A percentile compares a stretch with the other conserved stretches of the same genome.
These are phyloP conservation scores for Melitaea cinxia DNA, from an alignment of 1,140 invertebrate genomes.

Conservation along the genomic window DNA sequence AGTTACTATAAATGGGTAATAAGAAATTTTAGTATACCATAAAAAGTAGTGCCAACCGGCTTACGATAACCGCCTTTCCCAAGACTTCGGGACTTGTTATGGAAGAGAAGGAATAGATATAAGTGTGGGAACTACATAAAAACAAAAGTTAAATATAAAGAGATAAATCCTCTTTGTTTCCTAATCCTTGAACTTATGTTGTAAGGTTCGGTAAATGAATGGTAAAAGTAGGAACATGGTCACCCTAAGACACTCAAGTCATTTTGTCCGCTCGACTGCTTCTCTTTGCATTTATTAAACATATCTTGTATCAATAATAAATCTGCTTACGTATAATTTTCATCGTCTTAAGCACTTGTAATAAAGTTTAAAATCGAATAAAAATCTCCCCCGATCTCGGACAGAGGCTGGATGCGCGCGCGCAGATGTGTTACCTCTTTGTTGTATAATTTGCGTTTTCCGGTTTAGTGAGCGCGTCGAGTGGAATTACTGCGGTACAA, in stretches of 20 bases:
- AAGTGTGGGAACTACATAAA: no score
- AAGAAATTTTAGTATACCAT: no score
- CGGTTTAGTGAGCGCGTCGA: conserved; percentile 75
- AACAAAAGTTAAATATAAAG: no score
- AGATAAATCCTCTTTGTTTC: no score
- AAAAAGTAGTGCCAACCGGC: no score
- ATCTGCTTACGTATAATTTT: conserved; percentile 48
- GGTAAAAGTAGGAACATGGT: conserved; percentile 31
- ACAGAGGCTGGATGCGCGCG: conserved; percentile 49
- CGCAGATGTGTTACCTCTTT: conserved; percentile 77
- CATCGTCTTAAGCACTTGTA: conserved; percentile 29
- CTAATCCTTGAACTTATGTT: not conserved
- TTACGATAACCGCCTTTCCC: no score
- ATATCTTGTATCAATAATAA: conserved; percentile 76
- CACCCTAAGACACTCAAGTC: conserved; percentile 54
- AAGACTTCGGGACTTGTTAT: no score
- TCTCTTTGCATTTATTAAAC: conserved; percentile 75
- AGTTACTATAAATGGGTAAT: no score
- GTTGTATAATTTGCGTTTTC: conserved; percentile 79
- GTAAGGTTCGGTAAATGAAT: not conserved
- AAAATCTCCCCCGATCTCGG: not conserved
- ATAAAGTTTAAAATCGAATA: conserved; percentile 42
- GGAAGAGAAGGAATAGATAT: no score
- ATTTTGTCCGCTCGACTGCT: conserved; percentile 63
- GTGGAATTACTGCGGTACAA: conserved; percentile 55